Evolutionary conservation across 2,113 vertebrate species (phyloP).

Genomic region (Actenoides lindsayi): DNA sequence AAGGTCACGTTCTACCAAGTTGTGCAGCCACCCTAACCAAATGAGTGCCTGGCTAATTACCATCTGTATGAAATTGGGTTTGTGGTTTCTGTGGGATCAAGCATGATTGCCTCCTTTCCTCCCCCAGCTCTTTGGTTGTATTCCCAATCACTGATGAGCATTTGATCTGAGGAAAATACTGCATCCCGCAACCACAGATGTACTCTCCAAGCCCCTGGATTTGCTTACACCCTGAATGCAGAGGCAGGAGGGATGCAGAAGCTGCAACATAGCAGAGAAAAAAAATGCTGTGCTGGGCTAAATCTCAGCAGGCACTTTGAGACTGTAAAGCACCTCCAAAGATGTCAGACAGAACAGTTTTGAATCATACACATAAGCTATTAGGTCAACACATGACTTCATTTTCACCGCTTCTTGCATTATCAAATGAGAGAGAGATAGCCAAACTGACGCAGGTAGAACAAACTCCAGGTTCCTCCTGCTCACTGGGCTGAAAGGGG

Average conservation of each 20-base stretch:
- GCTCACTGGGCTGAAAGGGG: not conserved
- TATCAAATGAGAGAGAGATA: not conserved
- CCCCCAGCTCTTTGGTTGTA: not conserved
- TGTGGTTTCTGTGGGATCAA: not conserved
- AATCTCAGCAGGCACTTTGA: not conserved
- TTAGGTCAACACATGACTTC: accelerated
- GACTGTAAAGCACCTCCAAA: not conserved
- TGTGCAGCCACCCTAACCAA: not conserved
- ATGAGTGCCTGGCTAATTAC: not conserved
- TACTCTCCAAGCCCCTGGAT: not conserved
- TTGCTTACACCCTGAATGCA: accelerated
- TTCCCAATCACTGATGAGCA: not conserved
- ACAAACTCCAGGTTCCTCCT: not conserved
- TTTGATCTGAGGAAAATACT: not conserved
- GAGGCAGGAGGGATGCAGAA: not conserved
- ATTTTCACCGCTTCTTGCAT: not conserved
- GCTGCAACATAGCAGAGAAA: not conserved
- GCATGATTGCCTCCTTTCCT: not conserved
- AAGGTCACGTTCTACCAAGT: not conserved
- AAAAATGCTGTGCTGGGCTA: not conserved
- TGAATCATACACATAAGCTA: not conserved
- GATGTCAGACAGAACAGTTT: not conserved
- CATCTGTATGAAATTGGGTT: not conserved
- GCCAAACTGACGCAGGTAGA: not conserved
- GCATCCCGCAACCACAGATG: accelerated